phyloP scores from a whole-genome alignment of 2,888 invertebrate genomes.

The Nymphalis urticae region DNA sequence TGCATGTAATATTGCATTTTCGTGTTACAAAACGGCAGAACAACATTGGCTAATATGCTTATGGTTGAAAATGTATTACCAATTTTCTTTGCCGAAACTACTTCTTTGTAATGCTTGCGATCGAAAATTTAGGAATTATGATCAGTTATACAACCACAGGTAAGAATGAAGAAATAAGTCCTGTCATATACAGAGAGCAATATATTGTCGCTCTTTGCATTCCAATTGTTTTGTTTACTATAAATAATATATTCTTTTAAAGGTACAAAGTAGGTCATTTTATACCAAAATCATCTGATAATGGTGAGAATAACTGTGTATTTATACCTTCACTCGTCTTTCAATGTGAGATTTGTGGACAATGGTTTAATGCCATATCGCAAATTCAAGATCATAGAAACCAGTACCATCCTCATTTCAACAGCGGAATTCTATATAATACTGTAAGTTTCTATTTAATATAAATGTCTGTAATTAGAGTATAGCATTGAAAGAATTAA shows the following conservation, averaged over 20 bases:
- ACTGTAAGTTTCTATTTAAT: conserved; percentile 45
- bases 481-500: background rate
- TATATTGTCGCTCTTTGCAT: no score
- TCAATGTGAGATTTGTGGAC: conserved; percentile 73
- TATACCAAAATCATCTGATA: conserved; percentile 57
- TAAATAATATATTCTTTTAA: conserved; percentile 22
- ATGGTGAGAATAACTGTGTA: conserved; percentile 43
- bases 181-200: background rate
- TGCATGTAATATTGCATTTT: conserved; percentile 67
- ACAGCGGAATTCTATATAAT: conserved; percentile 47
- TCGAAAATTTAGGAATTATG: conserved; percentile 73
- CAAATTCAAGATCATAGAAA: conserved; percentile 63
- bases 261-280: conserved; percentile 75
- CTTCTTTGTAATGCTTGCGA: conserved; percentile 75
- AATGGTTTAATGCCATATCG: conserved; percentile 56
- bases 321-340: conserved; percentile 56
- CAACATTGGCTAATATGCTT: conserved; percentile 71
- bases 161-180: conserved; percentile 37
- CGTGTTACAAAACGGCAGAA: conserved; percentile 66
- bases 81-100: conserved; percentile 69
- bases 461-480: no score
- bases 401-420: conserved; percentile 59
- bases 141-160: conserved; percentile 77
- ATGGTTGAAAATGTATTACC: conserved; percentile 66
- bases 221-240: background rate